phyloP scores from a whole-genome alignment of 1,140 invertebrate genomes.

The Lepidurus couesii region DNA sequence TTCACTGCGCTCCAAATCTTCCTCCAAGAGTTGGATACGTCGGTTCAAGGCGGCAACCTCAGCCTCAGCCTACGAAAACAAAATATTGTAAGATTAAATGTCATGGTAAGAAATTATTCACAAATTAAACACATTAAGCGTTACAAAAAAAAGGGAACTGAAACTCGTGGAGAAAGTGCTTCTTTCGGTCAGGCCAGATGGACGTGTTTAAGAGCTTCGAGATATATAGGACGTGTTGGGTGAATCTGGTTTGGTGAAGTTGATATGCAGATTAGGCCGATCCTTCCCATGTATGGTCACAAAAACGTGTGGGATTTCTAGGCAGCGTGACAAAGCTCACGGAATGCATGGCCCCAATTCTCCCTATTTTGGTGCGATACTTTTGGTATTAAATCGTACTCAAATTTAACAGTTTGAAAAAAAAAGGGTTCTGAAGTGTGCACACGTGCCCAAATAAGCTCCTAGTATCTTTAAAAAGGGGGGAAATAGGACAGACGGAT shows the following conservation, averaged over 20 bases:
- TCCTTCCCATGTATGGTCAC: background rate
- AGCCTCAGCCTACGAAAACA: constrained; percentile 78
- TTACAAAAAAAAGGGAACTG: background rate
- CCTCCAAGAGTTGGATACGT: constrained; percentile 96
- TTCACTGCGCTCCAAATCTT: constrained; percentile 96
- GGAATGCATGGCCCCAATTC: background rate
- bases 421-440: too few species aligned
- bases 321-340: background rate
- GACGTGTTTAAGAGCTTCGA: background rate
- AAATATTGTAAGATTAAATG: background rate
- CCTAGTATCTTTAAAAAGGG: too few species aligned
- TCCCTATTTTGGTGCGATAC: background rate
- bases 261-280: constrained; percentile 21
- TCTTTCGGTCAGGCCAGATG: background rate
- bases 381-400: background rate
- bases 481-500: background rate
- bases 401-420: too few species aligned
- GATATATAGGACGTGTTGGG: background rate
- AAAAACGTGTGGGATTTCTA: background rate
- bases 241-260: background rate
- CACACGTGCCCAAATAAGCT: too few species aligned
- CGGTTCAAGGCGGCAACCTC: constrained; percentile 97
- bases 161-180: background rate
- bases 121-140: background rate
- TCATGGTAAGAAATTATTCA: too few species aligned